A percentile compares a stretch with the other conserved stretches of the same genome.
These are phyloP conservation scores for Miniopterus natalensis DNA, from an alignment of 2,113 vertebrate genomes.

Conservation along the genomic window DNA sequence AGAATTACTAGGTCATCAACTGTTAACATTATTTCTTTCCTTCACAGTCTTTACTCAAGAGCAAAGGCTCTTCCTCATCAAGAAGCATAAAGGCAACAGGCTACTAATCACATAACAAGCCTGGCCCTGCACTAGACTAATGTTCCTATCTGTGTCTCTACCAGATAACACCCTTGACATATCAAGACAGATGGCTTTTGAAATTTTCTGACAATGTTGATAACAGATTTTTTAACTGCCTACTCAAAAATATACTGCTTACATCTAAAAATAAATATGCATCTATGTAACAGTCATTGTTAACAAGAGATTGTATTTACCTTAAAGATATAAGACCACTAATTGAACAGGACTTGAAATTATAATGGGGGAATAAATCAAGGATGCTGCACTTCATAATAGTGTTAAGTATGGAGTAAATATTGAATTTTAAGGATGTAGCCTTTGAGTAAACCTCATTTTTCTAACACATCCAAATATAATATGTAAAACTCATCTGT, in stretches of 20 bases:
- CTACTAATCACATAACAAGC: background rate
- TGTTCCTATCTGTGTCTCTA: background rate
- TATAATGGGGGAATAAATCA: background rate
- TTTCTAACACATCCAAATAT: conserved; percentile 35
- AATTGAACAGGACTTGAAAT: conserved; percentile 23
- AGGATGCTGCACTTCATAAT: background rate
- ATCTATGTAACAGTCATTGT: background rate
- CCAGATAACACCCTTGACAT: background rate
- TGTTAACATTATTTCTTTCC: background rate
- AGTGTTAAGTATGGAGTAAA: background rate
- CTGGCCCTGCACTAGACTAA: background rate
- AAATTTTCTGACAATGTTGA: conserved; percentile 11
- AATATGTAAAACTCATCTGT: background rate
- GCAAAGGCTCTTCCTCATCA: background rate
- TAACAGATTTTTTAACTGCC: background rate
- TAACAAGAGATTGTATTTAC: background rate
- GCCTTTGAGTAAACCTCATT: background rate
- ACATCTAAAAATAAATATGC: background rate
- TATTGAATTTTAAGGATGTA: background rate
- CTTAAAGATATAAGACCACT: background rate
- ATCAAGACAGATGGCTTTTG: conserved; percentile 2
- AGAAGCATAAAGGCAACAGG: background rate
- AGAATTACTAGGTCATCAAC: background rate
- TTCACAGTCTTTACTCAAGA: background rate
- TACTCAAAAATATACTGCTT: conserved; percentile 8